Evolutionary conservation across 2,113 vertebrate species (phyloP).

Genomic region (Chaenocephalus aceratus): DNA sequence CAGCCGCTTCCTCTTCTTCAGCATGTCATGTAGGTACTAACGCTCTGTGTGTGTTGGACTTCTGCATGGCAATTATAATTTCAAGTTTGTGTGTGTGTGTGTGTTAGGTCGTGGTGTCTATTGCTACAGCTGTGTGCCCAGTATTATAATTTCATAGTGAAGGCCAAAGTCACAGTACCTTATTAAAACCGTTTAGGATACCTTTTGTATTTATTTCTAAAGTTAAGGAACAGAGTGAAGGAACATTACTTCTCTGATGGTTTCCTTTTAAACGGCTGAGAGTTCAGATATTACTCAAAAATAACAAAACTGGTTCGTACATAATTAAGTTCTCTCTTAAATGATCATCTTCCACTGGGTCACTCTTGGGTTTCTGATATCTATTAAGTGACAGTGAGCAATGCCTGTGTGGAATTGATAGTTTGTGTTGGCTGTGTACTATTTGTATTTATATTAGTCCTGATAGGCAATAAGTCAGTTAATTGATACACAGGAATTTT

Average conservation of each 20-base stretch:
- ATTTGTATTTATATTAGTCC: no score
- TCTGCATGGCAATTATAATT: background rate
- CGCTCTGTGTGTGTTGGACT: slow-evolving; percentile 2
- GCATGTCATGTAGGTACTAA: slow-evolving; percentile 94
- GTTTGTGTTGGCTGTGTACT: background rate
- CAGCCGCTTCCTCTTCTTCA: slow-evolving; percentile 91
- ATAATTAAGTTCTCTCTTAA: background rate
- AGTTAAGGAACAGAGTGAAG: background rate
- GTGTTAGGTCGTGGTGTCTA: background rate
- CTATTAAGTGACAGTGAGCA: background rate
- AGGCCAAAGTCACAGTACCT: background rate
- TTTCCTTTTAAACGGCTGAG: background rate
- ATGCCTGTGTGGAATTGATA: background rate
- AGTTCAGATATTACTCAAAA: background rate
- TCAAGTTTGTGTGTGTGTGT: background rate
- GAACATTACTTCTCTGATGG: background rate
- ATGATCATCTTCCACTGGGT: no score
- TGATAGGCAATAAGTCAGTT: no score
- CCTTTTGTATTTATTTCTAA: background rate
- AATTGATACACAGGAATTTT: background rate
- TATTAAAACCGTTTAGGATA: no score
- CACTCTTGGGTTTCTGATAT: background rate
- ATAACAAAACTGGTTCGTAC: background rate
- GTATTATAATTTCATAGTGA: background rate
- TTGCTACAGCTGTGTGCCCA: background rate